phyloP scores from a whole-genome alignment of 2,888 invertebrate species.

The Drosophila quasianomalipes region DNA sequence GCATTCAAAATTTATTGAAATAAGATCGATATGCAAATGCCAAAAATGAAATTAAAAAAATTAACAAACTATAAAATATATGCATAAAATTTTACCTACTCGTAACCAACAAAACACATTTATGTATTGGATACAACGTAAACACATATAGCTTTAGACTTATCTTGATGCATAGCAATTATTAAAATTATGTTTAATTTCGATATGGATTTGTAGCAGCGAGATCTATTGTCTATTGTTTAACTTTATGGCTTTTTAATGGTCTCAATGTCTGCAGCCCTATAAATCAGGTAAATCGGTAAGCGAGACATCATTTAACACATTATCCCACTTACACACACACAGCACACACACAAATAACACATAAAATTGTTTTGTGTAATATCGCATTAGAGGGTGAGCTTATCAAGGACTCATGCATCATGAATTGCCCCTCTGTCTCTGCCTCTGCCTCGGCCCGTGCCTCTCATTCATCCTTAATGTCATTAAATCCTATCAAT shows the following conservation, averaged over 20 bases:
- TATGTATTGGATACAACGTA: no score
- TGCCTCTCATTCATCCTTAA: slow-evolving; percentile 52
- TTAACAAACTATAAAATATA: neutral
- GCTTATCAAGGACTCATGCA: slow-evolving; percentile 58
- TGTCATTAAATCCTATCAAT: slow-evolving; percentile 80
- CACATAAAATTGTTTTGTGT: slow-evolving; percentile 37
- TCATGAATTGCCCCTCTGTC: slow-evolving; percentile 30
- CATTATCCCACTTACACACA: slow-evolving; percentile 35
- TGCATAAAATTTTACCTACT: neutral
- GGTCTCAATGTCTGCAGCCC: slow-evolving; percentile 41
- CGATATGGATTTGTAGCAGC: slow-evolving; percentile 7
- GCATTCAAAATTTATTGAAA: neutral
- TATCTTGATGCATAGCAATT: slow-evolving; percentile 24
- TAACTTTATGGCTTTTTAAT: slow-evolving; percentile 68
- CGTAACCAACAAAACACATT: no score
- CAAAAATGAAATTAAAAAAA: neutral
- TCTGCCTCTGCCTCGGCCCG: slow-evolving; percentile 24
- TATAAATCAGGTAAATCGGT: slow-evolving; percentile 69
- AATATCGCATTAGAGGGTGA: slow-evolving; percentile 54
- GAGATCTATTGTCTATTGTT: slow-evolving; percentile 43
- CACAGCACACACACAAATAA: slow-evolving; percentile 17
- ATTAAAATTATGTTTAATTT: slow-evolving; percentile 46
- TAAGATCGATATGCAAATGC: neutral
- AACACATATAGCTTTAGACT: neutral
- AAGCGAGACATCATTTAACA: slow-evolving; percentile 62